These are phyloP conservation scores for Odontomyia ornata DNA, from an alignment of 2,888 invertebrate species.

Conservation along the genomic window DNA sequence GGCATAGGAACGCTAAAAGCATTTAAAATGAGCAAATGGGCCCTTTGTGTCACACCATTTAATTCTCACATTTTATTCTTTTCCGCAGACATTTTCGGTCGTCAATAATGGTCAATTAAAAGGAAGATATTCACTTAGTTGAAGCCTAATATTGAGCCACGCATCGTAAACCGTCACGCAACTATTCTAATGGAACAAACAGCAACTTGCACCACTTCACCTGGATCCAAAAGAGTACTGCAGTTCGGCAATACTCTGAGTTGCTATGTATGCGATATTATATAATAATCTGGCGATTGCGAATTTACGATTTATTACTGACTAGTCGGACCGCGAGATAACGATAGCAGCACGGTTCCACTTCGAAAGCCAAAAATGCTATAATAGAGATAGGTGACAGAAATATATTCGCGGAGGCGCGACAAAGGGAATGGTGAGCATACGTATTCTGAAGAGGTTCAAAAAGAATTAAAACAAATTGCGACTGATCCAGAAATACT, in stretches of 20 bases:
- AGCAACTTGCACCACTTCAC: not conserved
- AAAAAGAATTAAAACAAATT: too few species aligned
- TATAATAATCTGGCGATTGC: conserved; percentile 7
- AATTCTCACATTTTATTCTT: conserved; percentile 12
- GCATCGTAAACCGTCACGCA: not conserved
- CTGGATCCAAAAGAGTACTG: not conserved
- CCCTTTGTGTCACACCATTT: not conserved
- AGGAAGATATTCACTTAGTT: not conserved
- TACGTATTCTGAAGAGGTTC: too few species aligned
- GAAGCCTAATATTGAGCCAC: not conserved
- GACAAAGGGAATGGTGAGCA: too few species aligned
- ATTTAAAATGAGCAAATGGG: not conserved
- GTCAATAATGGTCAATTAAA: not conserved
- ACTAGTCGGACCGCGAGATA: not conserved
- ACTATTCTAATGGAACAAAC: not conserved
- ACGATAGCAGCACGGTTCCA: not conserved
- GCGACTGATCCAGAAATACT: too few species aligned
- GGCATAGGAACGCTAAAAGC: conserved; percentile 16
- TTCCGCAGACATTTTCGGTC: conserved; percentile 7
- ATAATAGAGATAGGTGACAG: too few species aligned
- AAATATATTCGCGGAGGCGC: too few species aligned
- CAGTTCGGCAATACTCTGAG: not conserved
- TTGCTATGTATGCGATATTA: not conserved
- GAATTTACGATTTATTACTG: conserved; percentile 12
- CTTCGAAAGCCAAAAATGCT: too few species aligned